These are phyloP conservation scores for Selene dorsalis DNA, from an alignment of 2,797 vertebrate species.

Conservation along the genomic window DNA sequence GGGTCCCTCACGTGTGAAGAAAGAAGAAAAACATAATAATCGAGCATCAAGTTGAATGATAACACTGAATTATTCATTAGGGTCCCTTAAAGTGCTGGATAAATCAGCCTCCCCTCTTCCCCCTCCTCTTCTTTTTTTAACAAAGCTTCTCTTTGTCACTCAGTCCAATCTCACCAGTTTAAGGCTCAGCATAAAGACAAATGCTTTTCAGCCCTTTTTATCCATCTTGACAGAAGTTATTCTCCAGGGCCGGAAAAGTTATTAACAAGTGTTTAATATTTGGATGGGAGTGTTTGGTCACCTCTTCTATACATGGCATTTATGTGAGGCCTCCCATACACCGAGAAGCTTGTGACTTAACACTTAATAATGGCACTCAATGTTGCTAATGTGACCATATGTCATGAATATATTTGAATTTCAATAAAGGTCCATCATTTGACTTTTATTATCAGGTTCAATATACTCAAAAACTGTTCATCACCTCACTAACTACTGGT, in stretches of 20 bases:
- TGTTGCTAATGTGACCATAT: slow-evolving; percentile 67
- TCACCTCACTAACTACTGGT: slow-evolving; percentile 17
- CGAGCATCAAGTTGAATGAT: slow-evolving; percentile 88
- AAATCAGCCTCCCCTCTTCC: slow-evolving; percentile 80
- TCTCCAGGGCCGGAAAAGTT: slow-evolving; percentile 81
- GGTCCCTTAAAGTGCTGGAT: slow-evolving; percentile 86
- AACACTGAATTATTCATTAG: slow-evolving; percentile 98
- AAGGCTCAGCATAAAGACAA: slow-evolving; percentile 82
- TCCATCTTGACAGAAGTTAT: slow-evolving; percentile 80
- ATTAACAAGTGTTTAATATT: slow-evolving; percentile 92
- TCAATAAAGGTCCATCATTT: slow-evolving; percentile 49
- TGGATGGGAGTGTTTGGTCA: slow-evolving; percentile 85
- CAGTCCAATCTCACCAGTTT: slow-evolving; percentile 81
- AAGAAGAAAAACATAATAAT: slow-evolving; percentile 88
- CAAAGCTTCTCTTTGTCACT: slow-evolving; percentile 85
- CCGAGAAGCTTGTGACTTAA: slow-evolving; percentile 36
- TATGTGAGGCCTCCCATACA: slow-evolving; percentile 55
- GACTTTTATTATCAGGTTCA: slow-evolving; percentile 38
- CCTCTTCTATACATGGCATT: slow-evolving; percentile 59
- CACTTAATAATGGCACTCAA: slow-evolving; percentile 65
- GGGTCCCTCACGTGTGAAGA: slow-evolving; percentile 87
- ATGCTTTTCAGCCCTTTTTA: slow-evolving; percentile 83
- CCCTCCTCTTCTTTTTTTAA: slow-evolving; percentile 66
- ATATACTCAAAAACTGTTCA: slow-evolving; percentile 34
- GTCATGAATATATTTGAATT: slow-evolving; percentile 68